Base-by-base conservation (phyloP, 2,797 vertebrate species). In the Morelia viridis region DNA sequence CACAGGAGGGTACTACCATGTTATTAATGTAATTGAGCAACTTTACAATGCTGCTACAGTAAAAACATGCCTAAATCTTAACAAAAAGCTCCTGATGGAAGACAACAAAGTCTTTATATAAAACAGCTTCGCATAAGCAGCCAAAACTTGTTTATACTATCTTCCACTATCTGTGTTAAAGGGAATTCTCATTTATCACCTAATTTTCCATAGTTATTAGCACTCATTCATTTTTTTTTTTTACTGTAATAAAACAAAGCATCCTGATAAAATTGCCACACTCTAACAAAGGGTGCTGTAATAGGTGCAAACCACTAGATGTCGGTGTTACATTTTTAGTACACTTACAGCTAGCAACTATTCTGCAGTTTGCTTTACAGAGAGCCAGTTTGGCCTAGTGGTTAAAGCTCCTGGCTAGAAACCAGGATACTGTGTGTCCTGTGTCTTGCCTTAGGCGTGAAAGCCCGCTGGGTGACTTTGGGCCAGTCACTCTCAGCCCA, bases 1-100 rank as follows among this genome's bases (percentile, higher is more conserved):
- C 91, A 89, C 24, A 89, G 65, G 91, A 88, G 85, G 86, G 85
- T 31, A 91, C 85, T 91, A 53, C 28, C 46, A 62, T 46, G 71
- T 80, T 88, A 83, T 53, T 80, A n/a, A 10, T 80, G 57, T 53
- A 88, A 80, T 62, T 83, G 17, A 26, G 28, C 41, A 50, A 13
- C 2, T 46, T 50, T 91, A 8, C 56, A 80, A 7, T 61, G 35
- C 65, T 76, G 56, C 15, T 58, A 31, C 60, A 24, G 8, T 46
- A 80, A 91, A 46, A 76, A 80, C 13, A 19, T 86, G 35, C 22
- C 17, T 6, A n/a, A 24, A 61, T 88, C 46, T 56, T 56, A 62
- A 64, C 26, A 56, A 83, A n/a, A 17, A 57, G 8, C 58, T 46
- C 53, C 28, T 83, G 13, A 28, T 65, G 71, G 5, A 84, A 57